Percentiles rank a stretch among this genome's conserved stretches.
Conservation (phyloP, 2,888 invertebrate species). For the Lasioglossum vierecki region DNA sequence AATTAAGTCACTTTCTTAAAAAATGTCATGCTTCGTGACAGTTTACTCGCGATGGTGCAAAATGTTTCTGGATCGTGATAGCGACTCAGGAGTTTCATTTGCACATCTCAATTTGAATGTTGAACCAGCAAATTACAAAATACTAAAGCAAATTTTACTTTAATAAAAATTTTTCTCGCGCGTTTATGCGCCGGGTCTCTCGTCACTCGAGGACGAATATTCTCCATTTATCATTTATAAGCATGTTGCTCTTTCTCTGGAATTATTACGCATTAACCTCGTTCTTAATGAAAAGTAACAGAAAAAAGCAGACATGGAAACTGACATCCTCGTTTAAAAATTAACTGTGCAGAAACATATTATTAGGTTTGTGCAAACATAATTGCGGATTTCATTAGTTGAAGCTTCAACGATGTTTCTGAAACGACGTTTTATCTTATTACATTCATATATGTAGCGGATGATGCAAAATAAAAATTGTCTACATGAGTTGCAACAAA, state of each 20-base stretch:
- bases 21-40: neutral
- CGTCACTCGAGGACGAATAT: neutral
- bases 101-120: neutral
- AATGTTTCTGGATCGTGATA: neutral
- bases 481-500: too few relatives aligned
- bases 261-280: neutral
- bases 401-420: too few relatives aligned
- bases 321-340: neutral
- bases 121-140: neutral
- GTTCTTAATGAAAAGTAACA: neutral
- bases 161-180: neutral
- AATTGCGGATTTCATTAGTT: too few relatives aligned
- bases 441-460: too few relatives aligned
- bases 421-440: neutral
- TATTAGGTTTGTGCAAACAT: neutral
- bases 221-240: neutral
- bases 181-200: neutral
- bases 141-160: neutral
- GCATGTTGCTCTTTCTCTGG: neutral
- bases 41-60: neutral
- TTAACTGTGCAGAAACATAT: neutral
- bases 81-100: neutral
- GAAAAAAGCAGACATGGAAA: neutral
- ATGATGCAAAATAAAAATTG: too few relatives aligned
- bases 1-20: neutral